Evolutionary conservation across 2,797 vertebrate species (phyloP), one percentile per base, ranked within the genome.

Genomic region (Chaunax sp.): DNA sequence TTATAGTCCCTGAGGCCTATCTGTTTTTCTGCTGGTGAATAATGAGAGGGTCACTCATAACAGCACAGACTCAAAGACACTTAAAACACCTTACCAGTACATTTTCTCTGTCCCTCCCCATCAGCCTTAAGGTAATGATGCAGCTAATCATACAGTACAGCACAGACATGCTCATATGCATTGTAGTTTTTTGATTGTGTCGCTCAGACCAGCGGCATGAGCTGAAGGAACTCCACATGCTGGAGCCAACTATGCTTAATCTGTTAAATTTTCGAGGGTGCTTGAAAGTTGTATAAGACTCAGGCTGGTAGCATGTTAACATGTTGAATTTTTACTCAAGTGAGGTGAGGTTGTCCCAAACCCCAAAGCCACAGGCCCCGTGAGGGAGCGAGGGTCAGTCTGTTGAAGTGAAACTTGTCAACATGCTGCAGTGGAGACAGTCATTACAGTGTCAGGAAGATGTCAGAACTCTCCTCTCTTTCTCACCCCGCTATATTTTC

Each of bases 1-100:
- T 90, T 92, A 90, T 76, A 25, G 73, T 86, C 33, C 25, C 8
- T 54, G 10, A 53, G 72, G 46, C 61, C 51, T 47, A 64, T 23
- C 63, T 87, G 75, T 89, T 89, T 84, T 87, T 65, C 58, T 85
- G 69, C 56, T 75, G 57, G 70, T 87, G 81, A 87, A 69, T 78
- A 85, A 90, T 87, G 84, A 86, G 35, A 67, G 67, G 83, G 72
- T 89, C 75, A 66, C 56, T 43, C 47, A 51, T 46, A 49, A 59
- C 52, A 52, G 60, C 70, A 81, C 67, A 66, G 38, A 64, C 50
- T 67, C 63, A 69, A 52, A 46, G 46, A 79, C 52, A 52, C 35
- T 61, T 53, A 61, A 55, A 75, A n/a, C 49, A 19, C 18, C 28
- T 5, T 23, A 6, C 4, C 30, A 68, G 43, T 63, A 9, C 75